Base-by-base conservation (phyloP, 2,888 invertebrate genomes). In the Emmelina monodactyla region DNA sequence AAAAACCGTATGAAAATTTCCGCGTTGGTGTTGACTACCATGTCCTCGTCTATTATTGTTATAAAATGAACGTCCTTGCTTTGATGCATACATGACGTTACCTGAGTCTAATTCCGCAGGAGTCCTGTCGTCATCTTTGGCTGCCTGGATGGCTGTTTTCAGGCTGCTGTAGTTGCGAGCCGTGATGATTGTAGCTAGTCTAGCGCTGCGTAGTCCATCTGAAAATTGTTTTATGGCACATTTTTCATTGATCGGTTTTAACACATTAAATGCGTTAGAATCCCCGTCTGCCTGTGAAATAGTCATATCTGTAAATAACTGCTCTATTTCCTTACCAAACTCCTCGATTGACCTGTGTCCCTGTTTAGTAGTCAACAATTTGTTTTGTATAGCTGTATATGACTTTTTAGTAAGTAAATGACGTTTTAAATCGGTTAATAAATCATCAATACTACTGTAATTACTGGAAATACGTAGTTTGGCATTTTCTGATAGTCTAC, bases 121-220 rank as follows among this genome's bases (percentile, higher is more conserved):
- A n/a, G 28, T 13, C 13, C 16, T 7, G 2, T 39, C 37, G 19
- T 40, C 40, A 11, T 40, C 40, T 13, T 29, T 22, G 2, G 41
- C 43, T n/a, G 37, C 38, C 29, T 34, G 34, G 5, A 43, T 35
- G 2, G 40, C 43, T 14, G 41, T 40, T 22, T 37, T 41, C 9
- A 43, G 13, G 1, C 32, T 16, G 4, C 3, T 14, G 15, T 31
- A 43, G 25, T 41, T 35, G 3, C 41, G 22, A 7, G 39, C 40
- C 13, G 36, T 11, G n/a, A 41, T 34, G 6, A 41, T 32, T 10
- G 38, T 37, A 6, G 34, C 32, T 3, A 41, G 28, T 12, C 33
- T 30, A 30, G 29, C 15, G 22, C 37, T 40, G 15, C 37, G 33
- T 22, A 41, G 31, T 12, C 40, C 36, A 11, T 41, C 41, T 4